A percentile compares a stretch with the other conserved stretches of the same genome.
phyloP scores from a whole-genome alignment of 1,140 invertebrate species.

The Ips typographus region DNA sequence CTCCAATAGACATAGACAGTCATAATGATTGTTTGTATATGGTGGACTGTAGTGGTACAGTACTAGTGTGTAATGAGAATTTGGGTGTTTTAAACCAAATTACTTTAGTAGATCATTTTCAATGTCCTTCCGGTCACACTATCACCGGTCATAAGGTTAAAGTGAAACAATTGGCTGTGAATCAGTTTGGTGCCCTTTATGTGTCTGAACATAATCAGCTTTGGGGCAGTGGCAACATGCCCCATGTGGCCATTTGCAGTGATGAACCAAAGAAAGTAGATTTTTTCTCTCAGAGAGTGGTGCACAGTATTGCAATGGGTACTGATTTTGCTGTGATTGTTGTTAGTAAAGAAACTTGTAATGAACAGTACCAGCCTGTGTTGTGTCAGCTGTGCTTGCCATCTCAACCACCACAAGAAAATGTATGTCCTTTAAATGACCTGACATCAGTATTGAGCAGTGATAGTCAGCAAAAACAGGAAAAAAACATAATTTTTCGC shows the following conservation, averaged over 20 bases:
- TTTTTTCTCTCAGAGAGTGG: constrained; percentile 67
- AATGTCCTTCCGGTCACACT: constrained; percentile 65
- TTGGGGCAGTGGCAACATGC: constrained; percentile 73
- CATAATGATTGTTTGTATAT: constrained; percentile 62
- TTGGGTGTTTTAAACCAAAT: constrained; percentile 62
- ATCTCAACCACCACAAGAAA: constrained; percentile 51
- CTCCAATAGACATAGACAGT: constrained; percentile 59
- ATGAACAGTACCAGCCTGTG: constrained; percentile 59
- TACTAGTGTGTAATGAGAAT: constrained; percentile 59
- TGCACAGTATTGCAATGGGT: constrained; percentile 66
- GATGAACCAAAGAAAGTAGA: constrained; percentile 63
- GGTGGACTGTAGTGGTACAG: constrained; percentile 61
- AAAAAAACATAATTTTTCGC: constrained; percentile 68
- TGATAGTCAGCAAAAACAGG: constrained; percentile 47
- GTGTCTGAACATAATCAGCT: constrained; percentile 69
- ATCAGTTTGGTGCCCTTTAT: constrained; percentile 63
- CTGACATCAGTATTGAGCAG: constrained; percentile 53
- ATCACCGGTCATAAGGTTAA: constrained; percentile 62
- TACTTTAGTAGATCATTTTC: constrained; percentile 63
- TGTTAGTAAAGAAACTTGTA: constrained; percentile 61
- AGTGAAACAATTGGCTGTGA: constrained; percentile 63
- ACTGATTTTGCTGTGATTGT: constrained; percentile 68
- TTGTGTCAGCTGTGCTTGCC: constrained; percentile 42
- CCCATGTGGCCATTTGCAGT: constrained; percentile 66
- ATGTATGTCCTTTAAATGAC: constrained; percentile 54